phyloP scores from a whole-genome alignment of 2,113 vertebrate species.

The Grammomys dolichurus region DNA sequence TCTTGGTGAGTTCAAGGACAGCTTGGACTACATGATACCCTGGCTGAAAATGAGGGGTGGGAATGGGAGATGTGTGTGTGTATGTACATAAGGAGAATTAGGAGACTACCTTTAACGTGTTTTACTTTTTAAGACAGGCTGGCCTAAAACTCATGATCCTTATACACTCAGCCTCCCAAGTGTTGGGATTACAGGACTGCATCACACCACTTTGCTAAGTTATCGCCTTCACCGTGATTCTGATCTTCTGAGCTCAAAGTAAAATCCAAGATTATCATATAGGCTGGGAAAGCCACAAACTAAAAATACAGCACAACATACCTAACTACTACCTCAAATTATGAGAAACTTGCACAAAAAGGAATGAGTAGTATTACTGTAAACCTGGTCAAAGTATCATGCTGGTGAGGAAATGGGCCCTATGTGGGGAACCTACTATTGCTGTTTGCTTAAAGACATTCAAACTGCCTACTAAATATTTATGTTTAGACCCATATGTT shows the following conservation, averaged over 20 bases:
- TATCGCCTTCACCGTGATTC: background rate
- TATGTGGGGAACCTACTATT: background rate
- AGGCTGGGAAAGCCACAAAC: background rate
- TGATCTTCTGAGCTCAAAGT: conserved; percentile 9
- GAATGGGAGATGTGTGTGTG: too few relatives aligned
- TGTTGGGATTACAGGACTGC: background rate
- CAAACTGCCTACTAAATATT: background rate
- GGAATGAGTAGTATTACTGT: background rate
- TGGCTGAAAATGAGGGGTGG: background rate
- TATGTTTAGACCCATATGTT: background rate
- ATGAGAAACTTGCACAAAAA: conserved; percentile 32
- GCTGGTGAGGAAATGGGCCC: background rate
- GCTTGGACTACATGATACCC: background rate
- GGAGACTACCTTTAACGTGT: background rate
- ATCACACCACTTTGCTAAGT: background rate
- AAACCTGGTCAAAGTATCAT: background rate
- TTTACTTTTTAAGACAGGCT: background rate
- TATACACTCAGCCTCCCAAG: background rate
- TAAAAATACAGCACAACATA: background rate
- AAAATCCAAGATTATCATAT: background rate
- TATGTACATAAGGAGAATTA: background rate
- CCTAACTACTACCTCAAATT: background rate
- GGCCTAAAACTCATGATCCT: background rate
- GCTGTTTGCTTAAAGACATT: background rate
- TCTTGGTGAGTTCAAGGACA: background rate